These are phyloP conservation scores for Romanogobio albipinnatus DNA, from an alignment of 2,113 vertebrate species.

Conservation along the genomic window DNA sequence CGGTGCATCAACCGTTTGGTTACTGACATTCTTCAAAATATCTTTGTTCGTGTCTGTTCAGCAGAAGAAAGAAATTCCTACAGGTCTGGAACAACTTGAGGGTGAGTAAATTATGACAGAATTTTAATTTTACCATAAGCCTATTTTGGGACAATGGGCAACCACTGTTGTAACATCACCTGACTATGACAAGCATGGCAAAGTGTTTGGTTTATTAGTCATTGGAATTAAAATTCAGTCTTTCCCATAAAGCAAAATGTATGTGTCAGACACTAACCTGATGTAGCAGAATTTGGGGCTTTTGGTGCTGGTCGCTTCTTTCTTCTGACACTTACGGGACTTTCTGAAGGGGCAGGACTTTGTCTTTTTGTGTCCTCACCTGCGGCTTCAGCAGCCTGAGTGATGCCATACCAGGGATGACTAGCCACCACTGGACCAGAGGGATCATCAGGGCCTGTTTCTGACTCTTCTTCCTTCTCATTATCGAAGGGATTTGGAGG, in stretches of 20 bases:
- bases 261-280: slow-evolving; percentile 56
- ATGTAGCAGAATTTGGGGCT: slow-evolving; percentile 71
- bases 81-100: too few species aligned
- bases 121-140: too few species aligned
- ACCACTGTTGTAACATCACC: too few species aligned
- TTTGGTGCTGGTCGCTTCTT: slow-evolving; percentile 89
- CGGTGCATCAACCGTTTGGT: too few species aligned
- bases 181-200: too few species aligned
- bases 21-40: too few species aligned
- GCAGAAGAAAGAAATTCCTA: too few species aligned
- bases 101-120: too few species aligned
- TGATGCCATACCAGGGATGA: slow-evolving; percentile 96
- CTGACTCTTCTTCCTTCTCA: slow-evolving; percentile 69
- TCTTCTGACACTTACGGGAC: slow-evolving; percentile 75
- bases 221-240: not conserved
- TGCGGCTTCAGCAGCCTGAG: slow-evolving; percentile 58
- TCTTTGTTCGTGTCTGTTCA: too few species aligned
- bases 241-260: not conserved
- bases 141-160: too few species aligned
- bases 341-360: slow-evolving; percentile 75
- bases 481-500: slow-evolving; percentile 92
- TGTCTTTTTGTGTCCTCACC: slow-evolving; percentile 52
- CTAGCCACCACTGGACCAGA: slow-evolving; percentile 62
- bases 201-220: too few species aligned
- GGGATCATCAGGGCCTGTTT: slow-evolving; percentile 46